Conservation (phyloP, 2,113 vertebrate genomes). For the Lontra canadensis region DNA sequence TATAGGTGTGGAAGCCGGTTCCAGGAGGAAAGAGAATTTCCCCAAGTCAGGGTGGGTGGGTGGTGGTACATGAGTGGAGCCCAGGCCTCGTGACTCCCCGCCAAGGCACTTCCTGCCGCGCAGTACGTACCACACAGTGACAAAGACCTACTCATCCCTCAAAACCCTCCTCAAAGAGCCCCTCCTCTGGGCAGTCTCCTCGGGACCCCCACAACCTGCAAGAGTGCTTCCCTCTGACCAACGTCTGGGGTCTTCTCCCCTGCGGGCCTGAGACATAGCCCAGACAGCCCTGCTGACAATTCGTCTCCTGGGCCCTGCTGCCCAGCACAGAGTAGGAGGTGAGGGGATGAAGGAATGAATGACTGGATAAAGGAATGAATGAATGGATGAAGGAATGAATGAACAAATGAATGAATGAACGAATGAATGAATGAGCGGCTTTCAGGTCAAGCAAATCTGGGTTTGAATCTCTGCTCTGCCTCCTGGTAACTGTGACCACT, state of each 20-base stretch:
- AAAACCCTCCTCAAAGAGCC: background rate
- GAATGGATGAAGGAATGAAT: background rate
- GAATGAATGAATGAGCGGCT: background rate
- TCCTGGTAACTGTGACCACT: background rate
- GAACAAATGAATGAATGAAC: background rate
- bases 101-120: background rate
- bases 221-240: background rate
- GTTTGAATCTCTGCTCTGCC: background rate
- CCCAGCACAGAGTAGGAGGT: background rate
- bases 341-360: background rate
- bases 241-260: rapidly evolving
- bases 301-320: background rate
- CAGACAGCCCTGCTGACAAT: background rate
- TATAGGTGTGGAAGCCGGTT: background rate
- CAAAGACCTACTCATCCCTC: background rate
- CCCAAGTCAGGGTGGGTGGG: background rate
- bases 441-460: background rate
- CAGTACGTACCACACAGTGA: rapidly evolving
- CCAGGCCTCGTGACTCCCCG: background rate
- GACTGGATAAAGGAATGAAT: background rate
- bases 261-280: background rate
- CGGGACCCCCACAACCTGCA: background rate
- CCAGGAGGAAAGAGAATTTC: background rate
- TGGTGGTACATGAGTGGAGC: rapidly evolving
- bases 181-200: background rate